Conservation (phyloP, 1,140 invertebrate species). For the Penaeus indicus region DNA sequence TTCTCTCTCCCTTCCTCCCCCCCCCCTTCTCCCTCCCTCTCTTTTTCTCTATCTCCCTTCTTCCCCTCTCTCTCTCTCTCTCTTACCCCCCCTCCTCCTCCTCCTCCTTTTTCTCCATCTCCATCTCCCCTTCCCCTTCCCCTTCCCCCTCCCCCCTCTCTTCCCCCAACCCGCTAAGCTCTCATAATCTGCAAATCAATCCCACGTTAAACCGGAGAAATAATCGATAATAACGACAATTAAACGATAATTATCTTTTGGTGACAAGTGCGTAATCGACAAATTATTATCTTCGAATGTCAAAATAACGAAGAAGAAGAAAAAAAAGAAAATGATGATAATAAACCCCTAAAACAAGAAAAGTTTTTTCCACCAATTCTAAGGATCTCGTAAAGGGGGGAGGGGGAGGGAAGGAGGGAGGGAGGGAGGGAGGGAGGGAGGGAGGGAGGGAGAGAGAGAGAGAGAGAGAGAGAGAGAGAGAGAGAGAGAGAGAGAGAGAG, state of each 20-base stretch:
- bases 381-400: not conserved
- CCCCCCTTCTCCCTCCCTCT: not conserved
- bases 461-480: not conserved
- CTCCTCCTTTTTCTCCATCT: not conserved
- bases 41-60: not conserved
- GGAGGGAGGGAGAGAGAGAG: not conserved
- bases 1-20: not conserved
- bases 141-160: not conserved
- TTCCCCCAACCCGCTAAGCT: no score
- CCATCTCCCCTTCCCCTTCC: not conserved
- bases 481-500: not conserved
- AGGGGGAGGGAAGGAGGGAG: no score
- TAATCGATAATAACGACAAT: no score
- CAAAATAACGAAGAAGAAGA: no score
- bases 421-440: not conserved
- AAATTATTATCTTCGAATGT: no score
- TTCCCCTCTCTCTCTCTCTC: slow-evolving; percentile 3
- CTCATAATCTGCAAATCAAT: no score
- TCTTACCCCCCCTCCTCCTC: not conserved
- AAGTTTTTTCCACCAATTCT: no score
- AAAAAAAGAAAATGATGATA: no score
- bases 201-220: no score
- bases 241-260: no score
- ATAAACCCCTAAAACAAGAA: no score
- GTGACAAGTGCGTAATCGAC: no score